phyloP scores from a whole-genome alignment of 1,140 invertebrate genomes.

The Acromyrmex charruanus region DNA sequence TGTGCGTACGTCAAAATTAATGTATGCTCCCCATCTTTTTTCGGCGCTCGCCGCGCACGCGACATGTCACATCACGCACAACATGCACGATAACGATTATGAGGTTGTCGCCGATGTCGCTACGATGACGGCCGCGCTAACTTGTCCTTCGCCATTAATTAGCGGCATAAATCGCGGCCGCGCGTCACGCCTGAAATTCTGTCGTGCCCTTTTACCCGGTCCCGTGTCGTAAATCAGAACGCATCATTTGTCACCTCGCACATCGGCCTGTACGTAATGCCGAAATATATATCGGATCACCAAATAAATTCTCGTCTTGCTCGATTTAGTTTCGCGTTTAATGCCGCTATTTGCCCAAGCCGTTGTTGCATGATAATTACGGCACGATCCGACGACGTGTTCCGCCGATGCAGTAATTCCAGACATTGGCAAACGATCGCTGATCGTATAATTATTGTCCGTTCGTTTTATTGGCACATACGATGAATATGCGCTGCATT shows the following conservation, averaged over 20 bases:
- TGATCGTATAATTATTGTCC: conserved; percentile 26
- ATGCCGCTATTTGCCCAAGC: conserved; percentile 35
- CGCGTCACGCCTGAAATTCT: conserved; percentile 30
- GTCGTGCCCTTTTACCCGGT: not conserved
- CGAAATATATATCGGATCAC: conserved; percentile 29
- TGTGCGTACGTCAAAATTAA: too few species aligned
- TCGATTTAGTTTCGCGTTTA: conserved; percentile 44
- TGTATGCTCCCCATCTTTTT: too few species aligned
- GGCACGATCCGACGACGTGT: conserved; percentile 25
- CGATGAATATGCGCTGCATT: not conserved
- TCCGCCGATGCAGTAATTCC: conserved; percentile 24
- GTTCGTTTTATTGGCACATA: not conserved
- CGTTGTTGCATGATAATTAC: conserved; percentile 49
- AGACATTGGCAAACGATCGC: conserved; percentile 29
- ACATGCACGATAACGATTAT: too few species aligned
- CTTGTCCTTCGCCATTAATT: too few species aligned
- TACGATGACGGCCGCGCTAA: too few species aligned
- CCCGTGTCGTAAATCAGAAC: conserved; percentile 30
- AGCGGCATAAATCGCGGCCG: too few species aligned
- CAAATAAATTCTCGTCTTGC: conserved; percentile 42
- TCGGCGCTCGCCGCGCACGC: too few species aligned
- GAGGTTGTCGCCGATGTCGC: too few species aligned
- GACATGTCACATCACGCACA: too few species aligned
- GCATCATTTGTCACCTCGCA: conserved; percentile 18
- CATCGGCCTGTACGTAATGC: not conserved